Evolutionary conservation across 2,888 invertebrate species (phyloP), one percentile per base, ranked within the genome.

Genomic region (Fabriciana adippe): DNA sequence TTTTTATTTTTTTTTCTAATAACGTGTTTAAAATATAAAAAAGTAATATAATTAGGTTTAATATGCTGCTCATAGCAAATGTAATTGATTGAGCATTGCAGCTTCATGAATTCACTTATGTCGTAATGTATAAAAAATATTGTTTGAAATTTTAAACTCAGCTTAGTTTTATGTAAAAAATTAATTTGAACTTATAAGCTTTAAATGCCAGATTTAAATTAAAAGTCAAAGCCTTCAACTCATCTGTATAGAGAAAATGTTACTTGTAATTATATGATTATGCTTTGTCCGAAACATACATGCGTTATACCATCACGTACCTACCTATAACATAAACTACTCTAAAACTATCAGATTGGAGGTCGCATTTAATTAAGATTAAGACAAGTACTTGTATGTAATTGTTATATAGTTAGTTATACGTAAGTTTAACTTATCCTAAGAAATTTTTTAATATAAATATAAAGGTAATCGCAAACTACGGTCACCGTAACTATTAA

Each of bases 401-500:
- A 61, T 51, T 51, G 18, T 41, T 41, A 18, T 53, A 41, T 35
- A 8, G 41, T 47, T 54, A 54, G 55, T 55, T 63, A 63, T 18
- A 59, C 16, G 59, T 48, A 48, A 53, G 21, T 41, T 57, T 65
- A 31, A 18, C 53, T 54, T 11, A 50, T 53, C 26, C 54, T 16
- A 59, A 45, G 31, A 54, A 54, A 53, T 53, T 59, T 3, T 18
- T 59, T 54, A 26, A 31, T 55, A 63, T 55, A 67, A 69, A 55
- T 63, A 60, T 51, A 63, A 66, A 63, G 35, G 56, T 60, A 63
- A 55, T 51, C 50, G 62, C 64, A 66, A 69, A 55, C 48, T 59
- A 60, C 63, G 60, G 66, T 68, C 65, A 51, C 55, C 51, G 41
- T 55, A 55, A 56, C 69, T 66, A 75, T 70, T 70, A 70, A 75